A percentile compares a stretch with the other conserved stretches of the same genome.
Conservation (phyloP, 1,140 invertebrate species). For the Teleogryllus occipitalis region DNA sequence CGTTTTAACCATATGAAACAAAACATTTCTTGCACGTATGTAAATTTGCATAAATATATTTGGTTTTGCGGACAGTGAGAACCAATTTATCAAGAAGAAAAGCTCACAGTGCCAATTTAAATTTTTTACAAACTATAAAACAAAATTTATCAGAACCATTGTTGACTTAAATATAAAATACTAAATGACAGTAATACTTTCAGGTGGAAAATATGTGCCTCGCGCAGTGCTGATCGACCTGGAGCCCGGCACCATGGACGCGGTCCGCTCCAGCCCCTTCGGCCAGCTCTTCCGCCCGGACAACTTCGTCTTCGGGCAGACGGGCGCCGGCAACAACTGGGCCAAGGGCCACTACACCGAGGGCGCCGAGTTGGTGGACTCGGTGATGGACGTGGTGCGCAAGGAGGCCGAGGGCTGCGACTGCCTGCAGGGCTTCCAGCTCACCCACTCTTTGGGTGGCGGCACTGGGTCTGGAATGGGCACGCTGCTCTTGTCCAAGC, state of each 20-base stretch:
- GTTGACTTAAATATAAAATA: too few species aligned
- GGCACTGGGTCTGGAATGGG: constrained; percentile 47
- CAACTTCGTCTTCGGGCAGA: constrained; percentile 61
- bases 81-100: too few species aligned
- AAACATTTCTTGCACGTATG: too few species aligned
- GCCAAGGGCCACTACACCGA: constrained; percentile 91
- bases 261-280: constrained; percentile 45
- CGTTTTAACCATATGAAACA: too few species aligned
- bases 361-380: constrained; percentile 63
- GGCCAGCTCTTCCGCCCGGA: constrained; percentile 61
- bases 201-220: constrained; percentile 43
- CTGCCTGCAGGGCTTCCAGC: constrained; percentile 39
- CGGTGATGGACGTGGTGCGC: constrained; percentile 49
- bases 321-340: constrained; percentile 57
- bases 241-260: constrained; percentile 53
- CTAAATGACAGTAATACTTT: too few species aligned
- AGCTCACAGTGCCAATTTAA: too few species aligned
- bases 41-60: too few species aligned
- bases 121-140: too few species aligned
- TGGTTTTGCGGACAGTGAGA: too few species aligned
- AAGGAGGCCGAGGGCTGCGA: constrained; percentile 50
- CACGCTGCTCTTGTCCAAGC: constrained; percentile 39
- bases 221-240: constrained; percentile 49
- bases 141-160: too few species aligned
- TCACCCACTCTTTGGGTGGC: constrained; percentile 20